Evolutionary conservation across 2,113 vertebrate species (phyloP).

Genomic region (Anthoscopus minutus): DNA sequence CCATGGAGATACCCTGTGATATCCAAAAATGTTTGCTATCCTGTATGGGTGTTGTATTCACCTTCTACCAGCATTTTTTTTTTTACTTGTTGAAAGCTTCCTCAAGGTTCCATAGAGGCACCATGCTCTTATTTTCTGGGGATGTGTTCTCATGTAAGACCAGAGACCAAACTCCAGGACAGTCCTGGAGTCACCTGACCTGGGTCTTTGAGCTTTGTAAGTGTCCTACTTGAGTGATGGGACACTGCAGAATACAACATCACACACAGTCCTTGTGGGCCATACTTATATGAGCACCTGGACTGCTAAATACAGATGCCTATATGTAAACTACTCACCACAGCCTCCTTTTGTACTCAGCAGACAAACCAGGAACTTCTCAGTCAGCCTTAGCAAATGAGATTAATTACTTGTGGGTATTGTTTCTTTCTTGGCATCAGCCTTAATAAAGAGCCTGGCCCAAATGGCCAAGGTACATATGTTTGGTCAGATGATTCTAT

Average conservation of each 20-base stretch:
- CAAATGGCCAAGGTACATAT: neutral
- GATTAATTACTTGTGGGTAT: neutral
- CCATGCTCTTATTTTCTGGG: neutral
- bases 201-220: neutral
- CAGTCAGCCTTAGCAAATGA: neutral
- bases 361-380: neutral
- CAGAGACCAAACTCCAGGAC: neutral
- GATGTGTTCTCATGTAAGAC: accelerated
- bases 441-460: neutral
- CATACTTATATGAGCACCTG: neutral
- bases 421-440: neutral
- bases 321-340: neutral
- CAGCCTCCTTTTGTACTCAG: neutral
- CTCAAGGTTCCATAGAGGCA: neutral
- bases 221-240: neutral
- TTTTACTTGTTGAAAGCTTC: neutral
- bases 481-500: neutral
- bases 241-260: neutral
- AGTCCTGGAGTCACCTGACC: neutral
- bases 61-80: neutral
- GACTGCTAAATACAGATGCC: neutral
- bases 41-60: neutral
- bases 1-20: accelerated
- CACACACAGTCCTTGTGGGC: neutral
- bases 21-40: neutral